Conservation (phyloP, 2,113 vertebrate genomes). For the Garra rufa region DNA sequence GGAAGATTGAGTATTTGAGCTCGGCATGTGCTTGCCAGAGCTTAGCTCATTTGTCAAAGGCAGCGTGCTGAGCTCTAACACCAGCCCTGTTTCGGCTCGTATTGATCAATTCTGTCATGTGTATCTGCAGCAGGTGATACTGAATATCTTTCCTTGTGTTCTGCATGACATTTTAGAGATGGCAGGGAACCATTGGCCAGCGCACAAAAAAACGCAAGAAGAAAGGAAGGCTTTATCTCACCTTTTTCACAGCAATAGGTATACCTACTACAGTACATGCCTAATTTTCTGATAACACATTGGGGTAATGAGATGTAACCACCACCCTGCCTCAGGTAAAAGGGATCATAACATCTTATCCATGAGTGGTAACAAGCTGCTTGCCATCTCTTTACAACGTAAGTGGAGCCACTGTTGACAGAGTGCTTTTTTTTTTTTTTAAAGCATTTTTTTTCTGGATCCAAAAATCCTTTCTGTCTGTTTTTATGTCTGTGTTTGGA, state of each 20-base stretch:
- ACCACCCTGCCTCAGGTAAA: background rate
- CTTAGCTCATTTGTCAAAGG: constrained; percentile 69
- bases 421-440: background rate
- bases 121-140: constrained; percentile 65
- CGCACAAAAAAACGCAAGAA: background rate
- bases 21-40: constrained; percentile 67
- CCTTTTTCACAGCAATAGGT: background rate
- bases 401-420: background rate
- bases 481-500: background rate
- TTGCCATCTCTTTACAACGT: background rate
- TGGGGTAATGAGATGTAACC: background rate
- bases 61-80: constrained; percentile 55
- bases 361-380: background rate
- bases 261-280: background rate
- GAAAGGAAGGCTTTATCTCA: background rate
- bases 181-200: background rate
- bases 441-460: background rate
- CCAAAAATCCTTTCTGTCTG: background rate
- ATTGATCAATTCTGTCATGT: constrained; percentile 70
- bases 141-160: constrained; percentile 53
- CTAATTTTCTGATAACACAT: constrained; percentile 3
- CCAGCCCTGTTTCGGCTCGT: constrained; percentile 63
- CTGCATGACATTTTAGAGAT: constrained; percentile 47
- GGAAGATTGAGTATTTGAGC: constrained; percentile 66
- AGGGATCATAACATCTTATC: background rate